Evolutionary conservation across 2,113 vertebrate species (phyloP).

Genomic region (Cyphomyrus discorhynchus): DNA sequence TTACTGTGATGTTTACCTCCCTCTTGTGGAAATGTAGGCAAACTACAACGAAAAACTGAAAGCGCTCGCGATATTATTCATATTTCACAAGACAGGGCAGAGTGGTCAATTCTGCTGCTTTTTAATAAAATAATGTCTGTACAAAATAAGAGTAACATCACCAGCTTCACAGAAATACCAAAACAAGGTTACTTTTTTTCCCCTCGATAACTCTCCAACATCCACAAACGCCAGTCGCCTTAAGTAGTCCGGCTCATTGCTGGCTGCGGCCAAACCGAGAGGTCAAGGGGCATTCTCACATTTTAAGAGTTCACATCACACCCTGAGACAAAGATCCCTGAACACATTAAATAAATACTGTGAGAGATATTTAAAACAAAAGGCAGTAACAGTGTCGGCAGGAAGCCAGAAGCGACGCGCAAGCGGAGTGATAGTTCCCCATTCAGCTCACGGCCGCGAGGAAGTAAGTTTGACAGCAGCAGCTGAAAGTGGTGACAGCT

Average conservation of each 20-base stretch:
- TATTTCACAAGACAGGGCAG: not conserved
- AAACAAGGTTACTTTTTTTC: not conserved
- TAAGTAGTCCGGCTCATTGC: not conserved
- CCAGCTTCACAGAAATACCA: not conserved
- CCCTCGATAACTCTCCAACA: not conserved
- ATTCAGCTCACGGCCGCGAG: not conserved
- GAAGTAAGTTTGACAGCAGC: not conserved
- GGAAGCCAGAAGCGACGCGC: not conserved
- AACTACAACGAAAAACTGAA: too few relatives aligned
- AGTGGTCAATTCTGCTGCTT: not conserved
- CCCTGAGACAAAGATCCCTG: slow-evolving; percentile 2
- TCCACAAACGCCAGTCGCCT: not conserved
- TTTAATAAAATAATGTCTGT: slow-evolving; percentile 20
- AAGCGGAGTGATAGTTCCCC: not conserved
- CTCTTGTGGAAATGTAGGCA: not conserved
- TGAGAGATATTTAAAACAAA: not conserved
- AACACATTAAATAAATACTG: slow-evolving; percentile 15
- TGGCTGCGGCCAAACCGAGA: not conserved
- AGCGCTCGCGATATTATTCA: not conserved
- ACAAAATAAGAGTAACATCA: slow-evolving; percentile 13
- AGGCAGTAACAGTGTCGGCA: not conserved
- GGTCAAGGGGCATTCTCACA: not conserved
- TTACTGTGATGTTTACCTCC: not conserved
- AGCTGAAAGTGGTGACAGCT: not conserved
- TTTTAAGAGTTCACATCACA: not conserved